These are phyloP conservation scores for Todiramphus chloris DNA, from an alignment of 2,113 vertebrate genomes.

Conservation along the genomic window DNA sequence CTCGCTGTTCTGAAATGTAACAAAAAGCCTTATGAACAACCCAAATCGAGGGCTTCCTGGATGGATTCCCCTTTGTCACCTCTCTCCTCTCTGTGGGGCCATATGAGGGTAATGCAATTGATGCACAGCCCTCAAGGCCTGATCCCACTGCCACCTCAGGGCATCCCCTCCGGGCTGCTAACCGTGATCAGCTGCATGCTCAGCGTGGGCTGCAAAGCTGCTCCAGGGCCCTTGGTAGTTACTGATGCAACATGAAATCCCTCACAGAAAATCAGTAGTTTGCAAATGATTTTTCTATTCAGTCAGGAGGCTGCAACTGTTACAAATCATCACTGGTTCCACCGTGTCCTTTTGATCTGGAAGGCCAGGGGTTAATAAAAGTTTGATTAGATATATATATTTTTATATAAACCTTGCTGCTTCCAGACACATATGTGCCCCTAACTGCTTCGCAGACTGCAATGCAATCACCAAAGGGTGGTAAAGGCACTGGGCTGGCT, in stretches of 20 bases:
- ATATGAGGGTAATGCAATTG: rapidly evolving
- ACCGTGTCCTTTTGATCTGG: background rate
- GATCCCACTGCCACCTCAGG: rapidly evolving
- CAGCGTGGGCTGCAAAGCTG: background rate
- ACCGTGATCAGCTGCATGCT: rapidly evolving
- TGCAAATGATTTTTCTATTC: background rate
- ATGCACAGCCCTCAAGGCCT: background rate
- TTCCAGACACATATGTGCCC: background rate
- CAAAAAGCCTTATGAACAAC: background rate
- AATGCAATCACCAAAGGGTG: background rate
- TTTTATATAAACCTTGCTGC: conserved; percentile 22
- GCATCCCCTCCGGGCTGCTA: background rate
- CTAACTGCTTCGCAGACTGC: background rate
- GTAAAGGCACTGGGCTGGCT: background rate
- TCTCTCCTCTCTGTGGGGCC: rapidly evolving
- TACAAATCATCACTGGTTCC: background rate
- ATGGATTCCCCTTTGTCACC: background rate
- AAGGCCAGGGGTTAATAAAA: conserved; percentile 10
- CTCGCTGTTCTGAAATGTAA: background rate
- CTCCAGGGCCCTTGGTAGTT: rapidly evolving
- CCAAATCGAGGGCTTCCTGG: rapidly evolving
- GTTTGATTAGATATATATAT: conserved; percentile 21
- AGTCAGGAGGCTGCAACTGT: background rate
- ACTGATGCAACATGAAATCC: background rate
- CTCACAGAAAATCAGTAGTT: background rate